Percentiles rank a stretch among this genome's conserved stretches.
These are phyloP conservation scores for Amazona finschi DNA, from an alignment of 2,797 vertebrate genomes.

Conservation along the genomic window DNA sequence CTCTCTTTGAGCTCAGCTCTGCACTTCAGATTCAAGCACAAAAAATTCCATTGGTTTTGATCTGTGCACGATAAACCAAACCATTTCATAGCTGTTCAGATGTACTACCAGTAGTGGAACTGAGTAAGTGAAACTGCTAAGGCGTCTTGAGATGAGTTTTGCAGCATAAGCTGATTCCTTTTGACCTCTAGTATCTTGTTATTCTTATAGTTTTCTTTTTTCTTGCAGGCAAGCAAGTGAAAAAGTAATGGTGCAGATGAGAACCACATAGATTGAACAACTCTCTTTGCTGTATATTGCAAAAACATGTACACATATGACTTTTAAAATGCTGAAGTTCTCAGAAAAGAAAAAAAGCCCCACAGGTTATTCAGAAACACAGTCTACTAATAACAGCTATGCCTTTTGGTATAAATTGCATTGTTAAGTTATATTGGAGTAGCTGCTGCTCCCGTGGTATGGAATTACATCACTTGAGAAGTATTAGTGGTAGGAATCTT, in stretches of 20 bases:
- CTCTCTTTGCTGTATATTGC: background rate
- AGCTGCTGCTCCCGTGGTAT: background rate
- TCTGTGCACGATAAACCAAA: background rate
- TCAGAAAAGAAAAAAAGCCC: background rate
- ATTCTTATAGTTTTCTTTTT: background rate
- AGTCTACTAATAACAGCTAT: background rate
- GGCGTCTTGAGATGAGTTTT: background rate
- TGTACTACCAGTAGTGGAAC: background rate
- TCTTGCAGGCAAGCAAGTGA: background rate
- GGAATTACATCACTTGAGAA: background rate
- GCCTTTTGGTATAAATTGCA: background rate
- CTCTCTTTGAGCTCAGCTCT: background rate
- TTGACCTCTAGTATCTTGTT: background rate
- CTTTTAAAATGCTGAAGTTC: background rate
- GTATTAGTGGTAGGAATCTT: background rate
- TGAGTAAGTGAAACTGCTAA: background rate
- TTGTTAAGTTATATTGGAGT: background rate
- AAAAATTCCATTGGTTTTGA: background rate
- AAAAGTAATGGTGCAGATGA: background rate
- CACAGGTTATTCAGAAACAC: background rate
- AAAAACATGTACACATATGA: background rate
- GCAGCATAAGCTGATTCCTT: background rate
- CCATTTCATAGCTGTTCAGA: background rate
- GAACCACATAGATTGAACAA: background rate
- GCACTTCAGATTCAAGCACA: background rate